Evolutionary conservation across 2,888 invertebrate genomes (phyloP).

Genomic region (Cantharis flavilabris): DNA sequence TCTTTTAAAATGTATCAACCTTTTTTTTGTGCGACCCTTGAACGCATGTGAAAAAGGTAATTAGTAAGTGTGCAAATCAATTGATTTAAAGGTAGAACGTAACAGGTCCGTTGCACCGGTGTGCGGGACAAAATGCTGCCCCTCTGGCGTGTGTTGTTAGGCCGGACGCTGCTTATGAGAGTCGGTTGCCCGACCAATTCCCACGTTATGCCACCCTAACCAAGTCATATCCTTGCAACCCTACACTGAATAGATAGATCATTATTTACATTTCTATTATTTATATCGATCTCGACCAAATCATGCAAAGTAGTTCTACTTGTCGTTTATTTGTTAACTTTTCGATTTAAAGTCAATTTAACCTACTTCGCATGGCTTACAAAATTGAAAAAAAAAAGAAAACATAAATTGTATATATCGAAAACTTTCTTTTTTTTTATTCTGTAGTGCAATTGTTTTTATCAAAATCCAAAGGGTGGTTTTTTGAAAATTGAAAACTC

Average conservation of each 20-base stretch:
- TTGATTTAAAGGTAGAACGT: constrained; percentile 17
- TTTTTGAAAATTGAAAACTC: neutral
- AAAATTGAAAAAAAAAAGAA: too few species aligned
- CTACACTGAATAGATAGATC: constrained; percentile 40
- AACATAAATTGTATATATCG: too few species aligned
- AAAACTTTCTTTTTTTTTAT: too few species aligned
- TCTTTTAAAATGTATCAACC: neutral
- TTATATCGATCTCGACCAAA: constrained; percentile 29
- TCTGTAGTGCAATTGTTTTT: too few species aligned
- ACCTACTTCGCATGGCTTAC: neutral
- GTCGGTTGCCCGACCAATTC: constrained; percentile 51
- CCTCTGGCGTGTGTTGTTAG: constrained; percentile 27
- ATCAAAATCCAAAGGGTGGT: neutral
- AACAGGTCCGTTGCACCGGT: constrained; percentile 25
- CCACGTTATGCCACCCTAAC: constrained; percentile 53
- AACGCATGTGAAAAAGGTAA: neutral
- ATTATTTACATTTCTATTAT: constrained; percentile 44
- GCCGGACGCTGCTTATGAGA: constrained; percentile 49
- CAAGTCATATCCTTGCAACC: constrained; percentile 50
- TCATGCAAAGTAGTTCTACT: constrained; percentile 3
- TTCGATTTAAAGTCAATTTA: neutral
- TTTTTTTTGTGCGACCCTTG: neutral
- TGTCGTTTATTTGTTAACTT: neutral
- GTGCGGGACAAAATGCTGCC: constrained; percentile 20
- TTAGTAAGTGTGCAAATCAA: neutral